These are phyloP conservation scores for Mellilla xanthometata DNA, from an alignment of 2,888 invertebrate genomes.

Conservation along the genomic window DNA sequence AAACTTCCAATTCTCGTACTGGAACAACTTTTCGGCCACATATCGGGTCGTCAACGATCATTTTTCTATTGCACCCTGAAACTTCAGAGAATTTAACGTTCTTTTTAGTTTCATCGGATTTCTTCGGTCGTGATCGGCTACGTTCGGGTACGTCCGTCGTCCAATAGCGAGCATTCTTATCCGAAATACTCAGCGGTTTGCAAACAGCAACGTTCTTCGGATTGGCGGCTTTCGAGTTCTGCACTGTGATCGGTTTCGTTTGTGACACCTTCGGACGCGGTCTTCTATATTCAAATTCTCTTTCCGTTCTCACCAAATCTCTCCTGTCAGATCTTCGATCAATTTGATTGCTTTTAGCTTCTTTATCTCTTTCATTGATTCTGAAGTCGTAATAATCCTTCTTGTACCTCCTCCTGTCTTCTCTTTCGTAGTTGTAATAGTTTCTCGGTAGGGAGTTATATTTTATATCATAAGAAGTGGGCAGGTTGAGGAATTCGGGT, in stretches of 20 bases:
- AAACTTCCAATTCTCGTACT: constrained; percentile 74
- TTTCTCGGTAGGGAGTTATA: constrained; percentile 72
- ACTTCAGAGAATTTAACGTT: constrained; percentile 79
- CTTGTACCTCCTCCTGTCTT: constrained; percentile 54
- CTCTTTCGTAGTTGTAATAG: constrained; percentile 61
- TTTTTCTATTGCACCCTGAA: constrained; percentile 72
- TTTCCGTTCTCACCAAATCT: constrained; percentile 34
- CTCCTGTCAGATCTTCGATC: not conserved
- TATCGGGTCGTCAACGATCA: constrained; percentile 71
- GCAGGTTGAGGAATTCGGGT: constrained; percentile 74
- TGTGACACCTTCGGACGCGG: constrained; percentile 18
- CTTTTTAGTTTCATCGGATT: constrained; percentile 67
- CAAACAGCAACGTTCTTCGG: constrained; percentile 72
- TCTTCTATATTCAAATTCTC: constrained; percentile 33
- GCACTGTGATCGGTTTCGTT: constrained; percentile 31
- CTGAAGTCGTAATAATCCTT: constrained; percentile 75
- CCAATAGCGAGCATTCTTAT: constrained; percentile 71
- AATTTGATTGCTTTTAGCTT: constrained; percentile 44
- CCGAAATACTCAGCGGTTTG: constrained; percentile 65
- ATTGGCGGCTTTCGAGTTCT: constrained; percentile 31
- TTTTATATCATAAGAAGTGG: constrained; percentile 64
- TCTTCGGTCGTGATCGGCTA: constrained; percentile 50
- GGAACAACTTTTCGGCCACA: constrained; percentile 71
- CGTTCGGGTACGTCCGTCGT: constrained; percentile 62
- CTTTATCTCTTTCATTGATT: constrained; percentile 56